Base-by-base conservation (phyloP, 2,797 vertebrate species). In the Helarctos malayanus region DNA sequence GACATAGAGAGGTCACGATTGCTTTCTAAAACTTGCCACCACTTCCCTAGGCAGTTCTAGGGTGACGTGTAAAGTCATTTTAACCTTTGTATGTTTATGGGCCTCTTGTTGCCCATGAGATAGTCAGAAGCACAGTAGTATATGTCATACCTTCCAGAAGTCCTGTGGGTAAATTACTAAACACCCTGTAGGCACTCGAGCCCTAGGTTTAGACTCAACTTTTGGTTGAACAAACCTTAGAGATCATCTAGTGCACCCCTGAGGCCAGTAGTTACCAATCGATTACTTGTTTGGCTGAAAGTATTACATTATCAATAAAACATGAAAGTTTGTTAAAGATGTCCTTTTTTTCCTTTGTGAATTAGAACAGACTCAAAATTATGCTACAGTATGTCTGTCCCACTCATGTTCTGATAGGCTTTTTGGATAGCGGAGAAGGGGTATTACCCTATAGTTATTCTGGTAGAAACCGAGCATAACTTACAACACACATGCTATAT, bases 271-370 rank as follows among this genome's bases (percentile, higher is more conserved):
- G 21, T 61, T 88, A 79, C 13, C 49, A 92, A 88, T 12, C 27
- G 10, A 35, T 56, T 91, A 61, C 45, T 94, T 82, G 12, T 93
- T 89, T 92, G 57, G 41, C 52, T 32, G 29, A 52, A 96, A 91
- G 12, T 69, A 84, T 73, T 85, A 1, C 12, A 27, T 95, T 95
- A 47, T 79, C 32, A 94, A 61, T 71, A 47, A 83, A 95, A 11
- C 54, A 45, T 49, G 19, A 69, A 84, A 8, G 2, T 41, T 75
- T 73, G 9, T 65, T 95, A 21, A 76, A 85, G 14, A 52, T 80
- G 89, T 83, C 14, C 13, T 59, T 75, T 68, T 81, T 81, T 91
- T 56, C 7, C 56, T 90, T 49, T 96, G 41, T 85, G 49, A 68
- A 27, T 92, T 84, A 56, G 32, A 89, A 79, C 65, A 79, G 69